Conservation (phyloP, 64 coral and sea anemone genomes). For the Stichodactyla helianthus region DNA sequence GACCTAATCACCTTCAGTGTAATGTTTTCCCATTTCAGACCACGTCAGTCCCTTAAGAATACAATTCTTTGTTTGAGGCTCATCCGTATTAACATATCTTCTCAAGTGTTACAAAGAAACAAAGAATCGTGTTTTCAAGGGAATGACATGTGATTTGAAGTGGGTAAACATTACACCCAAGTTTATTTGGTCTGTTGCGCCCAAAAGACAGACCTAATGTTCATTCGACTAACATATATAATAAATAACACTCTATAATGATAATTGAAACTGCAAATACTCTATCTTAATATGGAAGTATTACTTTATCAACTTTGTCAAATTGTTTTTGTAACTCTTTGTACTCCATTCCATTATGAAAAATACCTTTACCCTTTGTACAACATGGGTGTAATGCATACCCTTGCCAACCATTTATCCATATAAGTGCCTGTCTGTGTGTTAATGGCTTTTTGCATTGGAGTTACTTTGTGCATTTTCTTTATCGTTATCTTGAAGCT, state of each 20-base stretch:
- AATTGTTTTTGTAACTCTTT: not conserved
- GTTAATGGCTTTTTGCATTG: constrained; percentile 32
- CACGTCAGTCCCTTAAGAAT: no score
- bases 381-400: not conserved
- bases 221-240: not conserved
- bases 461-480: constrained; percentile 63
- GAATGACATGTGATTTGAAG: no score
- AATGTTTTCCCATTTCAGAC: no score
- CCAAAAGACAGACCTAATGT: not conserved
- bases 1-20: no score
- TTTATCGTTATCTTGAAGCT: constrained; percentile 71
- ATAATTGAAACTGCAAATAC: not conserved
- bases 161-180: no score
- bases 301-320: not conserved
- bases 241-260: not conserved
- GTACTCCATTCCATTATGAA: not conserved
- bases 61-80: no score
- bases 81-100: no score
- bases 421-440: not conserved
- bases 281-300: not conserved
- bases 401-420: not conserved
- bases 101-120: no score
- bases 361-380: not conserved
- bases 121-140: no score
- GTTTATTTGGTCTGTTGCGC: no score